Evolutionary conservation across 2,797 vertebrate genomes (phyloP), one percentile per base, ranked within the genome.

Genomic region (Coracias cyanogaster): DNA sequence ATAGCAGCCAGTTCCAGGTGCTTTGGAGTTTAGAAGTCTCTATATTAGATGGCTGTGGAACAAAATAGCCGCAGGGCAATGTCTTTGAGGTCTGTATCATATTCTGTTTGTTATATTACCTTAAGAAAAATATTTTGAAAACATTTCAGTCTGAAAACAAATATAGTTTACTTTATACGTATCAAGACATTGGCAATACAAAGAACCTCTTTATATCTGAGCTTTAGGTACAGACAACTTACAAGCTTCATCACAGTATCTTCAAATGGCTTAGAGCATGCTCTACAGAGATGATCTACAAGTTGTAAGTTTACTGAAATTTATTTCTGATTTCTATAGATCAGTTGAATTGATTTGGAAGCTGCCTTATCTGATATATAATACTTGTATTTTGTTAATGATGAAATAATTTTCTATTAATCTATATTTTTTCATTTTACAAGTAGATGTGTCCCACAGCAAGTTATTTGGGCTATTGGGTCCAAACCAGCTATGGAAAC

Each of bases 41-140:
- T 92, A 12, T 80, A 79, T 86, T 79, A 77, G 83, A 90, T 73
- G 37, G 41, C n/a, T 84, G 55, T 84, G 78, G 77, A 92, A 93
- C 89, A 89, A 96, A 96, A 93, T 82, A 85, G 77, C 86, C 80
- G 24, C 45, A 67, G 82, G 95, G 86, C 52, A 89, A 84, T 80
- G 64, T 92, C 78, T 84, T 11, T 70, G 83, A 90, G 77, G 67
- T 80, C 81, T 51, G n/a, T 94, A 90, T 62, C 73, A 86, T 87
- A 60, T 90, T 96, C 81, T 89, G 71, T 78, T 97, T 91, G 67
- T 57, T 94, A 69, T 66, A 26, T 66, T 96, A 96, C 88, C 77
- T 94, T 94, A 70, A 82, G 70, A 39, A 86, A 94, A 96, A 96
- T 94, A 93, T 94, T 97, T 95, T 82, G 78, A 72, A 94, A 96